phyloP scores from a whole-genome alignment of 2,113 vertebrate genomes.

The Antechinus flavipes region DNA sequence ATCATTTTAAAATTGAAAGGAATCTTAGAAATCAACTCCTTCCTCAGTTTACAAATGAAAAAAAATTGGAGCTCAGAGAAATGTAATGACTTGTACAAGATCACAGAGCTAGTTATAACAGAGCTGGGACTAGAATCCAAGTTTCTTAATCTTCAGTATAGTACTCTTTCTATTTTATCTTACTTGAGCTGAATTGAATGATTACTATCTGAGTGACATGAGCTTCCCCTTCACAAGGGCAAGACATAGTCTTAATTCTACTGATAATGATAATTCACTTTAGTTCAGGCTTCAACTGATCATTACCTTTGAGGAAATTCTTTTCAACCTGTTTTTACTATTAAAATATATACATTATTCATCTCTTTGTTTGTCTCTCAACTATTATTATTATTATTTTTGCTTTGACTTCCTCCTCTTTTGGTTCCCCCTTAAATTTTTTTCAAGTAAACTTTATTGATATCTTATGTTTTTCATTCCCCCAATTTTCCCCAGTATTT shows the following conservation, averaged over 20 bases:
- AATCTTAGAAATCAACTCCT: background rate
- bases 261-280: background rate
- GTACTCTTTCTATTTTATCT: background rate
- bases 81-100: background rate
- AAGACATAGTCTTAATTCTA: too few species aligned
- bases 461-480: too few species aligned
- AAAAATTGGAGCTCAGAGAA: background rate
- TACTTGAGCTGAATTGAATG: too few species aligned
- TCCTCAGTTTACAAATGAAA: background rate
- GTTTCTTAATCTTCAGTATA: background rate
- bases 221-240: too few species aligned
- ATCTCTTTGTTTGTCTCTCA: background rate
- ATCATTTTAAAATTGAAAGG: background rate
- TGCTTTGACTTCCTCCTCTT: background rate
- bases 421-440: background rate
- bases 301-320: background rate
- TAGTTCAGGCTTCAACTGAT: too few species aligned
- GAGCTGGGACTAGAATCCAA: background rate
- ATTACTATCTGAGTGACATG: too few species aligned
- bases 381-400: background rate
- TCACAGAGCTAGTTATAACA: background rate
- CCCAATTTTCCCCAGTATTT: too few species aligned
- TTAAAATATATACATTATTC: background rate
- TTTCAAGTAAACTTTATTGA: constrained; percentile 40
- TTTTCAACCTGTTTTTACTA: background rate